These are phyloP conservation scores for Sesia bembeciformis DNA, from an alignment of 2,888 invertebrate species.

Conservation along the genomic window DNA sequence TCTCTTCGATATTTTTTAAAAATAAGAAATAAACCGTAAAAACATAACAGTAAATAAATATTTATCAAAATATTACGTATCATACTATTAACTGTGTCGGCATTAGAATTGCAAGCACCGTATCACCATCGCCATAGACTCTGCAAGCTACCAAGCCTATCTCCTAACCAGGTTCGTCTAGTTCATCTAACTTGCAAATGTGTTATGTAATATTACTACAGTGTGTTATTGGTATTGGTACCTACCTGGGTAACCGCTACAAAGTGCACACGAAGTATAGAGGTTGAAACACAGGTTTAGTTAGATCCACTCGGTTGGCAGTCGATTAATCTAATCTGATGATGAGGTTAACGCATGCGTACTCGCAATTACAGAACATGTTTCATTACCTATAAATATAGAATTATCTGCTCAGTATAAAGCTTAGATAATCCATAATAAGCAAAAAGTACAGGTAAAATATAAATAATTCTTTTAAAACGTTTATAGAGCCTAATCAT, in stretches of 20 bases:
- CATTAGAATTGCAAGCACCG: too few species aligned
- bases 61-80: too few species aligned
- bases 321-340: conserved; percentile 15
- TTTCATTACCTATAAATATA: conserved; percentile 6
- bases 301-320: conserved; percentile 5
- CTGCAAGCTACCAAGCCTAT: background rate
- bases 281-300: conserved; percentile 2
- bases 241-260: conserved; percentile 1
- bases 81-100: too few species aligned
- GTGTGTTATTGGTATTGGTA: background rate
- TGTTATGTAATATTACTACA: conserved; percentile 1
- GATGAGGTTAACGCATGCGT: conserved; percentile 12
- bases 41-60: too few species aligned
- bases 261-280: background rate
- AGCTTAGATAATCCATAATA: background rate
- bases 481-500: too few species aligned
- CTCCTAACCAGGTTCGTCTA: conserved; percentile 21
- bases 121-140: too few species aligned
- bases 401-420: background rate
- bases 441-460: conserved; percentile 10
- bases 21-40: too few species aligned
- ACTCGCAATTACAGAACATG: conserved; percentile 18
- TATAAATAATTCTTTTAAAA: conserved; percentile 3
- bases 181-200: conserved; percentile 12
- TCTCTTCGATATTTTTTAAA: too few species aligned